Evolutionary conservation across 2,113 vertebrate genomes (phyloP).

Genomic region (Hyperopisus bebe): DNA sequence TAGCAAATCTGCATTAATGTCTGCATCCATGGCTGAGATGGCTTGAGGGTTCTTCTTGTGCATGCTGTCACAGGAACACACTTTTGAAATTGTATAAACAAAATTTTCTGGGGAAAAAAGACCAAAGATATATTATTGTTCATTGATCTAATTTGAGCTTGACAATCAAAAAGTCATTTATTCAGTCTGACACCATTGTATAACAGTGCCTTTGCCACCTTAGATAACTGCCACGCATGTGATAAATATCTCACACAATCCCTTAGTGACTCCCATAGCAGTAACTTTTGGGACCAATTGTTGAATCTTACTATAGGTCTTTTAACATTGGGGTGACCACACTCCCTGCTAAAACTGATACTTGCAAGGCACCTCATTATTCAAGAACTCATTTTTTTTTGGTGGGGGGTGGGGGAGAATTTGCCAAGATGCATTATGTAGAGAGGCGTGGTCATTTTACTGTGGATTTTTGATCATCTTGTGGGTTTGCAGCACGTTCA

Average conservation of each 20-base stretch:
- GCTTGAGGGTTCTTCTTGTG: background rate
- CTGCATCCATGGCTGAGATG: background rate
- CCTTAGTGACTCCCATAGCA: background rate
- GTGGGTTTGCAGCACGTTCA: background rate
- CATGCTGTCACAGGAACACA: background rate
- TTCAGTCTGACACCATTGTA: background rate
- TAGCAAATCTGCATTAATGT: background rate
- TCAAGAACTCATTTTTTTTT: background rate
- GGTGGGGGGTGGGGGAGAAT: background rate
- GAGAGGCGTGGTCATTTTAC: background rate
- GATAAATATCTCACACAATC: background rate
- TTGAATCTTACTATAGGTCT: background rate
- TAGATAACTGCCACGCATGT: background rate
- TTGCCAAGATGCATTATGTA: background rate
- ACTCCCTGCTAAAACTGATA: background rate
- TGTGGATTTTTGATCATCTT: background rate
- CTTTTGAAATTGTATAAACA: background rate
- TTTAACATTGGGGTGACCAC: background rate
- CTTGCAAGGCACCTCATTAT: background rate
- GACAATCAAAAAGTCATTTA: background rate
- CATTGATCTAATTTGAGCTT: conserved; percentile 1
- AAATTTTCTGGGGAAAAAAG: background rate
- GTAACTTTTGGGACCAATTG: background rate
- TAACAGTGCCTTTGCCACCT: background rate
- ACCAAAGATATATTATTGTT: background rate